Base-by-base conservation (phyloP, 2,113 vertebrate genomes). In the Cygnus atratus region DNA sequence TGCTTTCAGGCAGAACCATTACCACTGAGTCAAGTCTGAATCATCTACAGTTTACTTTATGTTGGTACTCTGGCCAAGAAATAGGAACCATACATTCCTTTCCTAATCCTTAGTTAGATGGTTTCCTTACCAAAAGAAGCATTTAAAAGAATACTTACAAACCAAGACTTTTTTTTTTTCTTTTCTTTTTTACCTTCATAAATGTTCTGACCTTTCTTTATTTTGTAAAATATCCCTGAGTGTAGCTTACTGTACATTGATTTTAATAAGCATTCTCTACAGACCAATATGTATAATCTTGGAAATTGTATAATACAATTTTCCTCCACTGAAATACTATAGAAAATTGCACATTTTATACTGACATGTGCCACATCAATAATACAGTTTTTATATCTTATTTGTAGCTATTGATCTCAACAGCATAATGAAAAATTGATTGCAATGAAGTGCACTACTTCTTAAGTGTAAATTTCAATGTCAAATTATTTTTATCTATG, bases 371-470 rank as follows among this genome's bases (percentile, higher is more conserved):
- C 97, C 96, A 97, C 96, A 98, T 98, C 97, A 98, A 98, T 98
- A 98, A 98, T 97, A 98, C 95, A 97, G 97, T 97, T 98, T 98
- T 98, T 98, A 98, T 98, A 98, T 98, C 97, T 98, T 98, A 98
- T 98, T 98, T 98, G 98, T 98, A 98, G 96, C 86, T 98, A 98
- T 98, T 97, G 98, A 98, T 98, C 94, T 97, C 96, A 97, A 94
- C 95, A 98, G 92, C 95, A 94, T 98, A 98, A 98, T 98, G 97
- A 98, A 98, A 98, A 98, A 98, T 98, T 98, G 98, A 98, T 98
- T 98, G 96, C 92, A 94, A 90, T 66, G 75, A 98, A 98, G 94
- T 96, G 85, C 59, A 92, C 97, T 95, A 97, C 97, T 98, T 98
- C 97, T 98, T 98, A 98, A 97, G 94, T 97, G 96, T 98, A 98